Conservation (phyloP, 2,888 invertebrate genomes). For the Eristalis pertinax region DNA sequence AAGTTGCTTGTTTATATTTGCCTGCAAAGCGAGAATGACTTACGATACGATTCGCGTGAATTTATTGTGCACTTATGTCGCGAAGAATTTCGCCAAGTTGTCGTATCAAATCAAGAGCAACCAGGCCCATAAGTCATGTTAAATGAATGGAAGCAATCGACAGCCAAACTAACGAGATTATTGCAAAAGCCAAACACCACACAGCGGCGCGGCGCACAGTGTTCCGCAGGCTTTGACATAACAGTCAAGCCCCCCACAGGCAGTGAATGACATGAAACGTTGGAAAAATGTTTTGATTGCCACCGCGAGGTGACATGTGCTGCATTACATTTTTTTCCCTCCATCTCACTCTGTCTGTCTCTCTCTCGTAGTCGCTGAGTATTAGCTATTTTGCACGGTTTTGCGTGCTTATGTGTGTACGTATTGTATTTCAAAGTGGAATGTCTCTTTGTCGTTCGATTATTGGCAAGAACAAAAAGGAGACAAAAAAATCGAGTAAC, state of each 20-base stretch:
- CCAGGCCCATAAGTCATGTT: constrained; percentile 28
- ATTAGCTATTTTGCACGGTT: constrained; percentile 1
- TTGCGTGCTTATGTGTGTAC: constrained; percentile 25
- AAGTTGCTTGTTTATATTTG: neutral
- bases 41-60: neutral
- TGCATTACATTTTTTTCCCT: constrained; percentile 53
- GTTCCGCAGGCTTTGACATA: neutral
- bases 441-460: constrained; percentile 45
- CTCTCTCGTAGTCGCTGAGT: neutral
- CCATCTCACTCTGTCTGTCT: neutral
- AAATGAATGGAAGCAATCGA: constrained; percentile 36
- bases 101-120: constrained; percentile 21
- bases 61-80: neutral
- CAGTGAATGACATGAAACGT: constrained; percentile 64
- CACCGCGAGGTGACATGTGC: constrained; percentile 74
- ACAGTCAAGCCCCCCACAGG: constrained; percentile 46
- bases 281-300: constrained; percentile 70
- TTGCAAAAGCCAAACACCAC: constrained; percentile 9
- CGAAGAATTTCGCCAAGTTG: neutral
- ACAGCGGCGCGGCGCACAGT: neutral
- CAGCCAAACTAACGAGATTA: constrained; percentile 16
- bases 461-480: constrained; percentile 42
- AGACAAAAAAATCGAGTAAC: constrained; percentile 31
- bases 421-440: constrained; percentile 61
- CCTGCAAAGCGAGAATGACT: neutral